These are phyloP conservation scores for Scomber scombrus DNA, from an alignment of 2,113 vertebrate genomes.

Conservation along the genomic window DNA sequence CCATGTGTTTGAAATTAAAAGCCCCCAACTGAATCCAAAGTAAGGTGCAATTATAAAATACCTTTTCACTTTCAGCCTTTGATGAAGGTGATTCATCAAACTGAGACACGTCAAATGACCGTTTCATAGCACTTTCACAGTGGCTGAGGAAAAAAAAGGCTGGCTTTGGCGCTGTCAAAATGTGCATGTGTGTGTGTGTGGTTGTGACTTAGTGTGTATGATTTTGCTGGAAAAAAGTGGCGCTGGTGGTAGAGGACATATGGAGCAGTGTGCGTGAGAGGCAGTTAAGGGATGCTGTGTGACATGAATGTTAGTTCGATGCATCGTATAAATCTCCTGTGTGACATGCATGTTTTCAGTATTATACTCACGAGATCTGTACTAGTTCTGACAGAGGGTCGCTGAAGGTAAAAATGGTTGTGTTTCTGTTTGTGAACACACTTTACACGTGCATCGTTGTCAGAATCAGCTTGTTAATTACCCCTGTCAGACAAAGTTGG, in stretches of 20 bases:
- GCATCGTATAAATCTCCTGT: constrained; percentile 26
- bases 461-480: background rate
- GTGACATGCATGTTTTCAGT: background rate
- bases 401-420: background rate
- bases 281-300: constrained; percentile 9
- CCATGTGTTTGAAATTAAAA: constrained; percentile 35
- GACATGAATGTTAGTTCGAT: constrained; percentile 42
- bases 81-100: constrained; percentile 74
- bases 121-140: constrained; percentile 54
- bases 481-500: background rate
- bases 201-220: constrained; percentile 7
- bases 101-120: constrained; percentile 42
- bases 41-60: constrained; percentile 55
- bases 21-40: constrained; percentile 30
- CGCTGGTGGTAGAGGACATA: constrained; percentile 25
- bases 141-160: constrained; percentile 43
- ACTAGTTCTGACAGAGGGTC: background rate
- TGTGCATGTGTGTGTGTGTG: constrained; percentile 1
- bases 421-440: background rate
- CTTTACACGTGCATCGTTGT: background rate
- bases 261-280: constrained; percentile 11
- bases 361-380: background rate
- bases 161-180: constrained; percentile 38
- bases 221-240: constrained; percentile 28
- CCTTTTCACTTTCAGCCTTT: constrained; percentile 45